Evolutionary conservation across 2,113 vertebrate species (phyloP).

Genomic region (Leptocoma aspasia): DNA sequence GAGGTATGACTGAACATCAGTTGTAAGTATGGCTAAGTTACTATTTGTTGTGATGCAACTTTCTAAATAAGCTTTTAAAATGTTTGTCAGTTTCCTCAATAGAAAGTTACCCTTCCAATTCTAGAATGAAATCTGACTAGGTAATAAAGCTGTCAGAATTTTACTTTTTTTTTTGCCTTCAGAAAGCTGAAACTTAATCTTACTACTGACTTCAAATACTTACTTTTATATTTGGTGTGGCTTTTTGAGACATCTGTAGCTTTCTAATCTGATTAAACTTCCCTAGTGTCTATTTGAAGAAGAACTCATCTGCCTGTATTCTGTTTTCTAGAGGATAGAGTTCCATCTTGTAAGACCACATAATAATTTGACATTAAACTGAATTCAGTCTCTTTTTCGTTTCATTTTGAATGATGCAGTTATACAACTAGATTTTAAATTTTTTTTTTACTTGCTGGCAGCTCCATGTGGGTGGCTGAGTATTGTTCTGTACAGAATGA

Average conservation of each 20-base stretch:
- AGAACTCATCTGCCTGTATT: background rate
- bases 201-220: background rate
- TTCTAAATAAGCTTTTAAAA: background rate
- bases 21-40: background rate
- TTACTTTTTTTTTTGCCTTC: background rate
- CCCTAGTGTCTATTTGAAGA: background rate
- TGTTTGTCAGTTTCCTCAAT: background rate
- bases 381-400: background rate
- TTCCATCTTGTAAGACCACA: background rate
- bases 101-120: background rate
- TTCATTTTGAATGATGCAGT: background rate
- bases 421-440: background rate
- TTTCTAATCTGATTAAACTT: background rate
- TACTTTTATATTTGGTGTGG: background rate
- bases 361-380: background rate
- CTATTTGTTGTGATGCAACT: background rate
- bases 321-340: background rate
- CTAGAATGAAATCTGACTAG: background rate
- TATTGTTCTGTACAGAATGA: background rate
- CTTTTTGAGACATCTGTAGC: background rate
- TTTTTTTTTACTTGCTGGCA: background rate
- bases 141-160: background rate
- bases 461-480: background rate
- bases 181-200: background rate
- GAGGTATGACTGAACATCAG: conserved; percentile 53